Evolutionary conservation across 2,113 vertebrate genomes (phyloP), one percentile per base, ranked within the genome.

Genomic region (Alethe diademata): DNA sequence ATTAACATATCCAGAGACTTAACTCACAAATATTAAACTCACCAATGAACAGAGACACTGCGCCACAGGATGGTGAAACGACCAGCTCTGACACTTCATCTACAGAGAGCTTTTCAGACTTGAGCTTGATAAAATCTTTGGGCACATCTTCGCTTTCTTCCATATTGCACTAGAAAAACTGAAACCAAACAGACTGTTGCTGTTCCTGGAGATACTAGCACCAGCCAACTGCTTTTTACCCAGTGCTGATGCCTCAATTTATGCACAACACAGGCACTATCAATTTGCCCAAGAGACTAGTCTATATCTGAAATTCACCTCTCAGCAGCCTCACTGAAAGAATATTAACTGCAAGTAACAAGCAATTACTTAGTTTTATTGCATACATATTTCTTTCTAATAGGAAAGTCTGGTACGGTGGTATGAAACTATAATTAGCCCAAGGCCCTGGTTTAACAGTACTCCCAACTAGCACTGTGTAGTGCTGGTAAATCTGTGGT

Each of bases 21-120:
- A 82, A 11, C 9, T 80, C 36, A 51, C 23, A 66, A 73, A 78
- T 29, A 57, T 48, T 48, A 86, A 92, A 96, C 98, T 96, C 95
- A 99, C 99, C 99, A 94, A 99, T 96, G 84, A 99, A 99, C 1
- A 99, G 61, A 47, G 99, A 98, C 35, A 98, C 78, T 35, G 99
- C 99, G 51, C 99, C 99, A 96, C 99, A 99, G 61, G 66, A 97
- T 3, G 98, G 91, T 89, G 98, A 99, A 87, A 97, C 38, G 14
- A 99, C 99, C 8, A 98, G 66, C 26, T 98, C 97, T 12, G 98
- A 98, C 42, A 98, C 98, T 78, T 98, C 98, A 76, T 99, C 98
- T 18, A 98, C 93, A 14, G 98, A 98, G 33, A 99, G 98, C 80
- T 98, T 98, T 96, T 98, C 98, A 61, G 74, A 42, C 40, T 98